Evolutionary conservation across 2,113 vertebrate species (phyloP), one percentile per base, ranked within the genome.

Genomic region (Hydrolagus affinis): DNA sequence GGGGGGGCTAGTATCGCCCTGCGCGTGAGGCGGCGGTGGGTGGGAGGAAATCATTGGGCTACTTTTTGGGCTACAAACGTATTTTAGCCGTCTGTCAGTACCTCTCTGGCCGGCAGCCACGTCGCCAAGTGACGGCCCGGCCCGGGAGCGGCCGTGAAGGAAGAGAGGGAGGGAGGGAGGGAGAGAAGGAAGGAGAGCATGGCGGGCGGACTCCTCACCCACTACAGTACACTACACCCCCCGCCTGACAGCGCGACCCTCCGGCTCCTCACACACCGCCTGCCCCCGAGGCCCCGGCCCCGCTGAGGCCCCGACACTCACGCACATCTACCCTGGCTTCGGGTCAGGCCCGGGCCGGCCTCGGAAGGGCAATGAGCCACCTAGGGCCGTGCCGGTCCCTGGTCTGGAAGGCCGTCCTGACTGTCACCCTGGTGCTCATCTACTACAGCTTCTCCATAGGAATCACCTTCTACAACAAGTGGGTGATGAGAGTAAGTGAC

Each of bases 381-480:
- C 86, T 87, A 86, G 71, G 83, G 75, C 69, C 87, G 0, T 88
- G 89, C 74, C 56, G 87, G 86, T 88, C 88, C 86, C 89, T 93
- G 88, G 14, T 94, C n/a, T 95, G 93, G 89, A 90, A 92, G 89
- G 91, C 89, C 0, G n/a, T 92, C 30, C 86, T 94, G 88, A 94
- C 91, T 0, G 86, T 95, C 59, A 93, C 92, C 75, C 91, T 96
- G 75, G 94, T 96, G 59, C 92, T 96, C 1, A 91, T 95, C n/a
- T 97, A 95, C 86, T 96, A 96, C 87, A 90, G 91, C 88, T 97
- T 98, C 92, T 98, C 96, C 68, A 97, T 97, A 10, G 95, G 96
- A 85, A 96, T 97, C 92, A 96, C 97, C 57, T 97, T 97, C 93
- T 98, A 96, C 90, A 98, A 97, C 94, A 97, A 98, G 89, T 96